Percentiles rank a stretch among this genome's conserved stretches.
phyloP scores from a whole-genome alignment of 2,113 vertebrate genomes.

The Malurus elegans region DNA sequence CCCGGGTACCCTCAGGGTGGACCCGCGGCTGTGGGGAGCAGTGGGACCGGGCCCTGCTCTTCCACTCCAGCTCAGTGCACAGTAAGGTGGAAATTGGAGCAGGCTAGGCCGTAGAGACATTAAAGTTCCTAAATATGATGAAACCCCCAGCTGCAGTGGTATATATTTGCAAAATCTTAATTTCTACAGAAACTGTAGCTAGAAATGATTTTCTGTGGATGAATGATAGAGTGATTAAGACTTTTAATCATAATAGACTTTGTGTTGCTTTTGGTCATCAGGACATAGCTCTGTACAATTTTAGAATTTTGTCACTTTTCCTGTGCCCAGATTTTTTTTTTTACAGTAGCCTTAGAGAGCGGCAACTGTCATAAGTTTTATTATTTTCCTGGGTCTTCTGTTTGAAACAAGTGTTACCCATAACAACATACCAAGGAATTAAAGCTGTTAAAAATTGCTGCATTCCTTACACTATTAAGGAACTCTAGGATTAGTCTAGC shows the following conservation, averaged over 20 bases:
- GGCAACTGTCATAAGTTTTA: neutral
- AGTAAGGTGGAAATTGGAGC: neutral
- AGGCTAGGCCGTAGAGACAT: neutral
- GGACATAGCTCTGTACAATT: neutral
- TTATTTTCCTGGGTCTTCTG: neutral
- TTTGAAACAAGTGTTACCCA: neutral
- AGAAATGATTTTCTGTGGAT: neutral
- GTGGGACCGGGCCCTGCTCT: neutral
- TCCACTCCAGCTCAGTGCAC: neutral
- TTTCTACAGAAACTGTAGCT: neutral
- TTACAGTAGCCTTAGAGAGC: neutral
- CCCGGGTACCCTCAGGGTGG: neutral
- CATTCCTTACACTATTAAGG: constrained; percentile 43
- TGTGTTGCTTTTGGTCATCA: neutral
- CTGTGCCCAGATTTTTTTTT: neutral
- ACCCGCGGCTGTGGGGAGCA: neutral
- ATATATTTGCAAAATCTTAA: neutral
- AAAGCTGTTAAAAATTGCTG: neutral
- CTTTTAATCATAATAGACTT: neutral
- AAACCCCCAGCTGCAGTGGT: neutral
- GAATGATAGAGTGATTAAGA: neutral
- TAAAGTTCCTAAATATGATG: neutral
- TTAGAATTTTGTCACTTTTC: neutral
- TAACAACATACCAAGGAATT: neutral
- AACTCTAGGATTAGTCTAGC: neutral